Conservation (phyloP, 1,140 invertebrate genomes). For the Laodelphax striatellus region DNA sequence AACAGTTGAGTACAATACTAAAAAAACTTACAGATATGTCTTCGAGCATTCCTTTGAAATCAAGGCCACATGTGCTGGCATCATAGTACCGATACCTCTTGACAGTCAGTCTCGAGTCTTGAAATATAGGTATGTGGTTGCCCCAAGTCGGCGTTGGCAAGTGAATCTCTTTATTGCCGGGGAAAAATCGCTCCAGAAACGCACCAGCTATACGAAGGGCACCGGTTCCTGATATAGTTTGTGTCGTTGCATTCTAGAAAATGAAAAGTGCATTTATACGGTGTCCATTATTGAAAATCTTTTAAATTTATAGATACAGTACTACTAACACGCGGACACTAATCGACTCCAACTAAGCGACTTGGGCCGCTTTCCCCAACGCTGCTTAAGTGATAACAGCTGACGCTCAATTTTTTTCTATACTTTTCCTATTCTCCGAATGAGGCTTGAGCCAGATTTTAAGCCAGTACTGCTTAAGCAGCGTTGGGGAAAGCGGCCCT, state of each 20-base stretch:
- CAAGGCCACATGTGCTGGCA: constrained; percentile 88
- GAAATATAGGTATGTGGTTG: constrained; percentile 93
- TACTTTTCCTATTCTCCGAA: too few species aligned
- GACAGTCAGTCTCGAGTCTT: constrained; percentile 72
- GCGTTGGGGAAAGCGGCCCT: too few species aligned
- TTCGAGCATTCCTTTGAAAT: constrained; percentile 81
- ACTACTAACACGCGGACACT: too few species aligned
- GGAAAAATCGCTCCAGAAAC: constrained; percentile 80
- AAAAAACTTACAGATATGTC: constrained; percentile 70
- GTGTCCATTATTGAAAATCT: too few species aligned
- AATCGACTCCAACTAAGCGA: too few species aligned
- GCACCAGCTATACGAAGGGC: constrained; percentile 85
- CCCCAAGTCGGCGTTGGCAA: constrained; percentile 96
- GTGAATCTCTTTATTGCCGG: constrained; percentile 77
- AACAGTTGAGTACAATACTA: neutral
- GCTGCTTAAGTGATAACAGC: too few species aligned
- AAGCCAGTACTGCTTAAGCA: too few species aligned
- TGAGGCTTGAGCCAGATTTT: too few species aligned
- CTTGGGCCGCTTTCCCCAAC: too few species aligned
- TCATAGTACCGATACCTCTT: constrained; percentile 95
- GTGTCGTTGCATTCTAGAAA: constrained; percentile 60
- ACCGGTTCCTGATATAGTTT: constrained; percentile 94
- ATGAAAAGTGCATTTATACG: constrained; percentile 4
- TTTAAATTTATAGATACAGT: too few species aligned
- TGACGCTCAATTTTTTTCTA: too few species aligned